Evolutionary conservation across 2,797 vertebrate genomes (phyloP), one percentile per base, ranked within the genome.

Genomic region (Scarus forsteni): DNA sequence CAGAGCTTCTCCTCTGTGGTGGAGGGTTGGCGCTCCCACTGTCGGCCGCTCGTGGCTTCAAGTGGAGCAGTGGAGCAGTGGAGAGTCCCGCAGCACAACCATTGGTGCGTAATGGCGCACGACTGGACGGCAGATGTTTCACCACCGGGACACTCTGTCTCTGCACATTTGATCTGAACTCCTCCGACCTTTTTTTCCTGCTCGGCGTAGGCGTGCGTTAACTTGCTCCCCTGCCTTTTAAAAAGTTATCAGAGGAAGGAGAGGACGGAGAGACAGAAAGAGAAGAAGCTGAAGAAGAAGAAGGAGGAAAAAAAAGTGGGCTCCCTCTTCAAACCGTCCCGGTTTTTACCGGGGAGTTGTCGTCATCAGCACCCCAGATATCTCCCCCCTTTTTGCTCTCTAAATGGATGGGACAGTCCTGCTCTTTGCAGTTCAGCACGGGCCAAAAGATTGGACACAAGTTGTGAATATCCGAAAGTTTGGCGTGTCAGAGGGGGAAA

Each of bases 341-440:
- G 86, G 85, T 74, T 86, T 68, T 83, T 73, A 87, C 83, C 88
- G 80, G 89, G 71, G 79, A 81, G 84, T 81, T 91, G 92, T 92
- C 92, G 92, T 94, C 92, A 93, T 81, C 90, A 90, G 85, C 84
- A 84, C 83, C 88, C 86, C 69, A 80, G 79, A 84, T 88, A 81
- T 75, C 83, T 64, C 69, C 68, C 66, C 62, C 50, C 46, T 76
- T 54, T 48, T 54, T 48, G 81, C 86, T 79, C 87, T 75, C 85
- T 92, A 89, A 90, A 93, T 93, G 93, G 93, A 92, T 92, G 90
- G 91, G 88, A 72, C 90, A 91, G 90, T 87, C 89, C 90, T 77
- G 89, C 81, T 90, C 75, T 82, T 64, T 90, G 90, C 91, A 92
- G 88, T 89, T 90, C 89, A 92, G 87, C 85, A 80, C 85, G 88